Evolutionary conservation across 2,113 vertebrate species (phyloP), one percentile per base, ranked within the genome.

Genomic region (Holacanthus passer): DNA sequence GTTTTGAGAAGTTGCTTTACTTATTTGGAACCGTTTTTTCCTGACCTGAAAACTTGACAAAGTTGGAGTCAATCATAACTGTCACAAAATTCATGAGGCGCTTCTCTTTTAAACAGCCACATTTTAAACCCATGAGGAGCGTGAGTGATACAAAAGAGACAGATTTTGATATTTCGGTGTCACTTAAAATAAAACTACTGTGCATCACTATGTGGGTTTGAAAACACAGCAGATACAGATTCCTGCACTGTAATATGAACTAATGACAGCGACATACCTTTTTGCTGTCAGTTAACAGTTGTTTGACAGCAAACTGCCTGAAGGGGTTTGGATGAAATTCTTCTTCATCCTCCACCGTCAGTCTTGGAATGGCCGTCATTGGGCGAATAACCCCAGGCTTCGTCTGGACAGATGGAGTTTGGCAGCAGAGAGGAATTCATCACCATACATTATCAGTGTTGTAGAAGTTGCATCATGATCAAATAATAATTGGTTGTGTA

Each of bases 361-460:
- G 89, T 93, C 94, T 96, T 60, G 93, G 95, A 93, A 95, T 95
- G 62, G 95, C 89, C 16, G 92, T 86, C 73, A 94, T 91, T 0
- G 97, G 97, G 24, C 96, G 96, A 92, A 97, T 97, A 29, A 98
- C 95, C 83, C 97, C 97, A 39, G 97, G 97, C 86, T 96, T 98
- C 19, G 96, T 98, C 97, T 99, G 92, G 3, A 80, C 55, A 35
- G 19, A 22, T 37, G 52, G 9, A 58, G 7, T 86, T 92, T 67
- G 75, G 88, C 87, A 73, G 70, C 73, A 84, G 60, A 48, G 37
- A 43, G 4, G 65, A 89, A 81, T 76, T 62, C 0, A 55, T 22
- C 56, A 16, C 35, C 12, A 63, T 3, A 56, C 20, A 24, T 24
- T 2, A 8, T 47, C 3, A 10, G 8, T 65, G 2, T 47, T 62